Evolutionary conservation across 1,140 invertebrate genomes (phyloP), one percentile per base, ranked within the genome.

Genomic region (Acyrthosiphon pisum): DNA sequence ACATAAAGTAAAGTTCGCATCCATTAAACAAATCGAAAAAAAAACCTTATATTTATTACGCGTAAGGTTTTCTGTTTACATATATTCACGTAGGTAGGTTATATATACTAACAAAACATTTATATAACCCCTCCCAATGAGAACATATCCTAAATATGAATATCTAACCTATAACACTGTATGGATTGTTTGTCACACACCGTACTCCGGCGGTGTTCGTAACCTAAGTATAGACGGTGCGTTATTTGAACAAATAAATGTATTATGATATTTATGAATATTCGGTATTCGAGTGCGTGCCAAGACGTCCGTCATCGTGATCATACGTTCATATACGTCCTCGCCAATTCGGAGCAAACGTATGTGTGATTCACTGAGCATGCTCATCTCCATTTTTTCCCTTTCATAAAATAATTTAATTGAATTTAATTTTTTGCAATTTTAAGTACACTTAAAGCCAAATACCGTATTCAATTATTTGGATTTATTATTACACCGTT

Each of bases 11-110:
- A 76, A 76, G 30, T 76, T 76, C 60, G n/a, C 30, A 76, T 18
- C 60, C 60, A 76, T 76, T 76, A 76, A 6, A 76, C 30, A n/a
- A n/a, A 76, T 76, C 60, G 60, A 76, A 76, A 76, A 76, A 76
- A n/a, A n/a, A 76, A n/a, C 60, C n/a, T 76, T 35, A 76, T 76
- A 76, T 76, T 76, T 76, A 76, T 76, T 76, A 76, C n/a, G 14
- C 60, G 60, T 7, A 14, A 76, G n/a, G 60, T 30, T n/a, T 76
- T 76, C n/a, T n/a, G n/a, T n/a, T n/a, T 76, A 76, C 14, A 76
- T 60, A n/a, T 68, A n/a, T 22, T 0, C 50, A 22, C 20, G 4
- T 53, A 53, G 20, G 48, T 23, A 60, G 30, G 6, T 18, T n/a
- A 76, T 76, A 35, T 76, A 76, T 20, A n/a, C 9, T n/a, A 18